These are phyloP conservation scores for Lophotriccus pileatus DNA, from an alignment of 2,797 vertebrate species.

Conservation along the genomic window DNA sequence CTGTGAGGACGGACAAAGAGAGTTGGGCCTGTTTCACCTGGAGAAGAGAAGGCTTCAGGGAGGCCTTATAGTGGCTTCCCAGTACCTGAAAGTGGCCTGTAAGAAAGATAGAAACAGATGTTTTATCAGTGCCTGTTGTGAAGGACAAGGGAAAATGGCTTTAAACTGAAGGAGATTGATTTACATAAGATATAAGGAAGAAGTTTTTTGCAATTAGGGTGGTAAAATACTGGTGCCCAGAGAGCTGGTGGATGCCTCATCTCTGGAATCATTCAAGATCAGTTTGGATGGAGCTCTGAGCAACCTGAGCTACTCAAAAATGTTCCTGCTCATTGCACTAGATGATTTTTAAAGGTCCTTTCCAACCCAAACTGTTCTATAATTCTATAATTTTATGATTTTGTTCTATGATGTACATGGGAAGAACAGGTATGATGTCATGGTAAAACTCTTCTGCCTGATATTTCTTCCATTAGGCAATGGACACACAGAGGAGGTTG, in stretches of 20 bases:
- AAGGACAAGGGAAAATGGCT: background rate
- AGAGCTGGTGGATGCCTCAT: background rate
- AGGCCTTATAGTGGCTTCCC: background rate
- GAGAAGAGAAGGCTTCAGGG: background rate
- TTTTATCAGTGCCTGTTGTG: background rate
- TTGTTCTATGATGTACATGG: background rate
- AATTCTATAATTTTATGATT: background rate
- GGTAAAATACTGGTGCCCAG: background rate
- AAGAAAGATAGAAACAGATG: background rate
- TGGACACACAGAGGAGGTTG: fast-evolving
- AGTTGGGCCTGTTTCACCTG: background rate
- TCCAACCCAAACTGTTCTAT: background rate
- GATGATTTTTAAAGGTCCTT: background rate
- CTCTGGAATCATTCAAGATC: background rate
- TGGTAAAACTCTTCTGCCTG: background rate
- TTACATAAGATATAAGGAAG: background rate
- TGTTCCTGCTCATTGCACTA: background rate
- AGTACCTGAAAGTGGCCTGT: background rate
- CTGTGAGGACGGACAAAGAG: background rate
- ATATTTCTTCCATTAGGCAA: background rate
- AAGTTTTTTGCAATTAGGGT: background rate
- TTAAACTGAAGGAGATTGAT: background rate
- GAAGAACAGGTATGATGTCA: background rate
- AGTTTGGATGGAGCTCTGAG: background rate
- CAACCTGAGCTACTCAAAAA: background rate